Conservation (phyloP, 1,140 invertebrate genomes). For the Diabrotica undecimpunctata region DNA sequence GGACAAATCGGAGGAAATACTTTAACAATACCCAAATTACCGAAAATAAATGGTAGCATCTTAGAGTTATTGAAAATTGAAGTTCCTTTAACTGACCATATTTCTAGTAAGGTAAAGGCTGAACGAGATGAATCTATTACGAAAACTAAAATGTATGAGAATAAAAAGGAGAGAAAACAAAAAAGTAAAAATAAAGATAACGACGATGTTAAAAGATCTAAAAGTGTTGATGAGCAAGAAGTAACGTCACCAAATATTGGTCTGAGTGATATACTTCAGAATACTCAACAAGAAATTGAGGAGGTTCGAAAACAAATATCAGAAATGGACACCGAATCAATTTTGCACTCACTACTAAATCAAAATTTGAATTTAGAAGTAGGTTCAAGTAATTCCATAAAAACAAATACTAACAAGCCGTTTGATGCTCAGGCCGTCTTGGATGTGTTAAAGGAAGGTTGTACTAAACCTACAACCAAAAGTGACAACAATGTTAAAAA, state of each 20-base stretch:
- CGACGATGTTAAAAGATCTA: neutral
- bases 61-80: constrained; percentile 6
- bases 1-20: constrained; percentile 48
- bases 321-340: constrained; percentile 1
- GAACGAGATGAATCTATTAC: neutral
- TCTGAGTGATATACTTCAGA: constrained; percentile 9
- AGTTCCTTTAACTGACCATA: constrained; percentile 1
- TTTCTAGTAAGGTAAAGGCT: constrained; percentile 7
- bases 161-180: neutral
- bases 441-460: neutral
- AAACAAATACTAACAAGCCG: neutral
- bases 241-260: neutral
- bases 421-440: neutral
- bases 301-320: constrained; percentile 18
- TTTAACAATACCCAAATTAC: constrained; percentile 53
- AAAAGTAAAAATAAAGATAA: neutral
- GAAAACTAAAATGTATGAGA: constrained; percentile 12
- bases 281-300: constrained; percentile 9
- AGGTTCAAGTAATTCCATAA: neutral
- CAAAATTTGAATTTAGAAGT: neutral
- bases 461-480: neutral
- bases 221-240: neutral
- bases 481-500: constrained; percentile 14
- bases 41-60: constrained; percentile 32
- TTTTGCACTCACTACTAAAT: constrained; percentile 12